These are phyloP conservation scores for Dysidea cf. avara DNA, from an alignment of 37 sponge, comb jelly and placozoan species.

Conservation along the genomic window DNA sequence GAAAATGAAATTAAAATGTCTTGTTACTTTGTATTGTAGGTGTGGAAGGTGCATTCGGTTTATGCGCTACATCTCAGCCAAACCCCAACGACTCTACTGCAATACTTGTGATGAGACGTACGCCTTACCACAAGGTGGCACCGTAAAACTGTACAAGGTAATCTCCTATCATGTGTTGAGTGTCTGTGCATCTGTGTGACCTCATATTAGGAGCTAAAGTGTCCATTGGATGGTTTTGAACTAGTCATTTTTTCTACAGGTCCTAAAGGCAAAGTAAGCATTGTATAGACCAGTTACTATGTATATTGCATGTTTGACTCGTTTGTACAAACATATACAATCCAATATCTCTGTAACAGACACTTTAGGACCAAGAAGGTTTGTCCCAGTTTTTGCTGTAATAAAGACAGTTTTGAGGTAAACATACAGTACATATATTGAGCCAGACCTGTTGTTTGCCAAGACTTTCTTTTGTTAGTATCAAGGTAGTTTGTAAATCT, in stretches of 20 bases:
- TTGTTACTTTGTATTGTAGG: no score
- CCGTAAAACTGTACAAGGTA: constrained; percentile 91
- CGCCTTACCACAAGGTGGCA: constrained; percentile 86
- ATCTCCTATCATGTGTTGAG: neutral
- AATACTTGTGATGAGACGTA: constrained; percentile 88
- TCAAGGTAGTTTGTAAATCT: no score
- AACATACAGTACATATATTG: no score
- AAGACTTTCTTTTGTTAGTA: no score
- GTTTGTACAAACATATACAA: no score
- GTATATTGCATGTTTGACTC: neutral
- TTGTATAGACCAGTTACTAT: neutral
- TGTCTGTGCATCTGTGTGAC: neutral
- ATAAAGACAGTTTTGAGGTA: no score
- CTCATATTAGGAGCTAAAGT: constrained; percentile 76
- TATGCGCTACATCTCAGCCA: constrained; percentile 82
- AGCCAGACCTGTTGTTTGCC: no score
- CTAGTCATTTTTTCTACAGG: constrained; percentile 80
- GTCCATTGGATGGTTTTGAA: constrained; percentile 97
- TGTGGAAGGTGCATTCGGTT: constrained; percentile 82
- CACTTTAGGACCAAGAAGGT: no score
- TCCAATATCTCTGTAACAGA: no score
- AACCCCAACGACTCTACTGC: constrained; percentile 89
- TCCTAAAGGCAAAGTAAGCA: constrained; percentile 52
- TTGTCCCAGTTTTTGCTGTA: no score
- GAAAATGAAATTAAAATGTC: no score